Evolutionary conservation across 2,113 vertebrate genomes (phyloP), one percentile per base, ranked within the genome.

Genomic region (Salvelinus namaycush): DNA sequence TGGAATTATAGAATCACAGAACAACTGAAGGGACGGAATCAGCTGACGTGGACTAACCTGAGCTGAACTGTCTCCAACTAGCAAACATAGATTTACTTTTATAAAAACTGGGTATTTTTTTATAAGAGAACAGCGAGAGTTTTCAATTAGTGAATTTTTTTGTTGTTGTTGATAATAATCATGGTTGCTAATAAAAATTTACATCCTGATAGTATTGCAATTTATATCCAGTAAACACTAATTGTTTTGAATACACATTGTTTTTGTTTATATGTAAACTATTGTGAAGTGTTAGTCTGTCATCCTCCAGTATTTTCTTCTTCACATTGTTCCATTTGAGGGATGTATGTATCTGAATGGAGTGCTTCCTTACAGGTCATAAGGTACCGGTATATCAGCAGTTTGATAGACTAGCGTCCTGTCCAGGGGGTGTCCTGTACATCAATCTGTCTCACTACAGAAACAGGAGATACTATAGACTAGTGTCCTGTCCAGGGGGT

Each of bases 161-260:
- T 75, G 31, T 31, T 31, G 31, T 34, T 34, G 31, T 59, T 79
- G 82, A 72, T 80, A 26, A 70, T 64, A 74, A 75, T 20, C 62
- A 71, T 79, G 71, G 62, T 59, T 18, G 20, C 29, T 49, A 18
- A 74, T 70, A 54, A 59, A 65, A 71, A 84, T 82, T 79, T 81
- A 72, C 9, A 74, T 48, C 66, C 76, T 48, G 54, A 76, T 29
- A 14, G 14, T 87, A 80, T 87, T 83, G 65, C 59, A 78, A 72
- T 79, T 81, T 51, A 81, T 81, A 76, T 78, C 70, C 87, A 86
- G 84, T 39, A 24, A 81, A 82, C 78, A 44, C 81, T 84, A 83
- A 82, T 87, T 81, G 86, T 75, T 8, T 81, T 78, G 70, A 73
- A 73, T 72, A 27, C 57, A 73, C 79, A 79, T 74, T 79, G 85